Evolutionary conservation across 1,140 invertebrate genomes (phyloP), one percentile per base, ranked within the genome.

Genomic region (Asbolus verrucosus): DNA sequence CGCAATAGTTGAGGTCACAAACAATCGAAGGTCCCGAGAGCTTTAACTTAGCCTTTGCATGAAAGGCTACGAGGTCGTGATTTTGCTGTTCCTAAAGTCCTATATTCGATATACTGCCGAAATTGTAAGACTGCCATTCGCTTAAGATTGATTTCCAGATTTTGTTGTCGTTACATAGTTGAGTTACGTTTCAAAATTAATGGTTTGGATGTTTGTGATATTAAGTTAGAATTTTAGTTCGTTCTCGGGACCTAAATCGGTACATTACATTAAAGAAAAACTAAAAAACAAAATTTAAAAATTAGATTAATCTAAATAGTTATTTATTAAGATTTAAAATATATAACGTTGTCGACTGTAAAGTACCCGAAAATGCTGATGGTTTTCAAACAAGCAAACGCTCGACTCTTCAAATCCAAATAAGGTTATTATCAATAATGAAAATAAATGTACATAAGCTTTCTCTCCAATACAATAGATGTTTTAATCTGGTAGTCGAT

Each of bases 91-190:
- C 80, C 80, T 81, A 81, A 77, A 72, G 72, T 73, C 75, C 65
- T 76, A 75, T 75, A 80, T 78, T 79, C 67, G 71, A 79, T 30
- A 54, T 79, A 81, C 79, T 80, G 79, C 79, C 79, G 76, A 79
- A 79, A 78, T 81, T 80, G 75, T 76, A 81, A 81, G 80, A 81
- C 80, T 81, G 80, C 79, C 77, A 73, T 81, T 81, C 70, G 75
- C 74, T 80, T 80, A 79, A 69, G 70, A 71, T 78, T 77, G 6
- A 62, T 69, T 80, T 79, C 4, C 15, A 15, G 1, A 18, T 76
- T 76, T 46, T 6, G 63, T 78, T 75, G 24, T 66, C 62, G 39
- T 77, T 78, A 69, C n/a, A 38, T 50, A 15, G 27, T 76, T 79
- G 21, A 67, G 73, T 81, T 79, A 27, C 73, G 61, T 81, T 80